Evolutionary conservation across 2,113 vertebrate species (phyloP), one percentile per base, ranked within the genome.

Genomic region (Bostrychus sinensis): DNA sequence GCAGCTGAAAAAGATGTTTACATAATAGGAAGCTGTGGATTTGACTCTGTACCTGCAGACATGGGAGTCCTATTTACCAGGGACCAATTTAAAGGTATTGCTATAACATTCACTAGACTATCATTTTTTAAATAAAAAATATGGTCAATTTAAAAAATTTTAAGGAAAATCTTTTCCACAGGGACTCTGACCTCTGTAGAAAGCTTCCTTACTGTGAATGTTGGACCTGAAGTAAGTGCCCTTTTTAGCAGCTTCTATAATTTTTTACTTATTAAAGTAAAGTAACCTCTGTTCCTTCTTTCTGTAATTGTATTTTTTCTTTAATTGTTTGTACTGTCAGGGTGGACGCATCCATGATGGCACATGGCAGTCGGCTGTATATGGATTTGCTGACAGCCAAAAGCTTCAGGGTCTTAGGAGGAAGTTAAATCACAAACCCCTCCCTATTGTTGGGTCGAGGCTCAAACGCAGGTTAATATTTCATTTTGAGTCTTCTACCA

Each of bases 1-100:
- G 97, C 97, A 63, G 93, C 93, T 19, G 94, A 95, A 11, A 96
- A 94, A 41, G 94, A 95, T 5, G 93, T 94, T 0, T 99, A 96
- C 72, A 38, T 99, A 36, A 50, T 98, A 62, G 97, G 97, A 56
- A 97, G 95, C 93, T 95, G 95, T 80, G 97, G 97, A 26, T 99
- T 99, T 80, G 97, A 98, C 91, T 97, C 95, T 39, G 95, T 98
- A 71, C 96, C 96, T 19, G 96, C 96, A 0, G 97, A 99, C 82
- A 90, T 98, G 92, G 97, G 97, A 46, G 93, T 98, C 7, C 56
- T 98, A 46, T 98, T 92, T 85, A 97, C 96, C 78, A 93, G 91
- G 80, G 93, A 94, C 70, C 94, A 95, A 80, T 85, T 98, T 83
- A 95, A 94, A 85, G 96, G 97, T 97, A 88, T 10, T 38, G 3